These are phyloP conservation scores for Sarcophaga variegata DNA, from an alignment of 2,888 invertebrate genomes.

Conservation along the genomic window DNA sequence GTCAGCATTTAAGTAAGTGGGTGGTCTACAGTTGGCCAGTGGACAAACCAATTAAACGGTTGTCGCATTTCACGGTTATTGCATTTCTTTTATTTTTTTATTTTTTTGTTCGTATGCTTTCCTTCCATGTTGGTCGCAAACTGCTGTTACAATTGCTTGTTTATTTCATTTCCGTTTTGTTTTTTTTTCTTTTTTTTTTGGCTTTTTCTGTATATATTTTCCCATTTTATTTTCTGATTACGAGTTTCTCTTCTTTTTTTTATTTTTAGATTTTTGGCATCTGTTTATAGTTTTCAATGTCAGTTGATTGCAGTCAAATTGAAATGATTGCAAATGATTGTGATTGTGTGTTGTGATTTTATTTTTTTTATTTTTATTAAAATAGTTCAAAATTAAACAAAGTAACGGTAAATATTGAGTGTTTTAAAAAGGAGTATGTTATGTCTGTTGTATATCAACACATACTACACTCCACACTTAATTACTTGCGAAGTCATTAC, in stretches of 20 bases:
- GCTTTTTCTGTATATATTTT: background rate
- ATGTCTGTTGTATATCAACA: too few relatives aligned
- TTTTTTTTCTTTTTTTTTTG: constrained; percentile 11
- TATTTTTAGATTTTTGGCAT: constrained; percentile 61
- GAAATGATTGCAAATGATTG: background rate
- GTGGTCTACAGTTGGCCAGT: constrained; percentile 46
- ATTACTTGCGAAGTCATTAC: too few relatives aligned
- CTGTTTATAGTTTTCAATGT: constrained; percentile 62
- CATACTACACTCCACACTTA: too few relatives aligned
- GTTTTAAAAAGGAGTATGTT: too few relatives aligned
- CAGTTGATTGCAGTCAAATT: constrained; percentile 52
- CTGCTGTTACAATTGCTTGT: constrained; percentile 56
- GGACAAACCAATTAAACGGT: constrained; percentile 68
- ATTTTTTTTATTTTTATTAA: background rate
- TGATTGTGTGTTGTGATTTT: background rate
- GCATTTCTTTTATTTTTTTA: constrained; percentile 44
- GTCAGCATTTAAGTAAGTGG: constrained; percentile 27
- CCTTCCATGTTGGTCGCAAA: constrained; percentile 23
- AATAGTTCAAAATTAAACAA: background rate
- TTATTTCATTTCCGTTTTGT: constrained; percentile 61
- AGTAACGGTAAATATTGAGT: too few relatives aligned
- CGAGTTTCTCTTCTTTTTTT: constrained; percentile 48
- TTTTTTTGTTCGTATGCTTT: constrained; percentile 7
- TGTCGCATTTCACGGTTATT: constrained; percentile 69
- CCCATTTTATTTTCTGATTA: constrained; percentile 34